A percentile compares a stretch with the other conserved stretches of the same genome.
Conservation (phyloP, 2,888 invertebrate species). For the Papilio protenor region DNA sequence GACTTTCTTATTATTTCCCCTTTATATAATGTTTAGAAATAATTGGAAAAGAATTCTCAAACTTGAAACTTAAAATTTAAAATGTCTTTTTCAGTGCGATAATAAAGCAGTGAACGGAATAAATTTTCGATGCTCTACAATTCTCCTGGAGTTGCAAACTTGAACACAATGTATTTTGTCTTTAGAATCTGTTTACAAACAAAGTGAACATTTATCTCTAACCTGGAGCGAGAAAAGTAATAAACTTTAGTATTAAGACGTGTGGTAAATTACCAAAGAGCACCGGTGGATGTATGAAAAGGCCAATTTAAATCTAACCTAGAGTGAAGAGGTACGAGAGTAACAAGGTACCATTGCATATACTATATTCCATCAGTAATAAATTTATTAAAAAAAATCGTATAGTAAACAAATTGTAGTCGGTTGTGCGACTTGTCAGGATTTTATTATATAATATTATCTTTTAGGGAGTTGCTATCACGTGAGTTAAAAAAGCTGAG, state of each 20-base stretch:
- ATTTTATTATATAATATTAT: too few species aligned
- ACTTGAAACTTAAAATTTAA: neutral
- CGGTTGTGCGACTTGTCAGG: too few species aligned
- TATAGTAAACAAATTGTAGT: too few species aligned
- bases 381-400: too few species aligned
- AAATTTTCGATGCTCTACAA: neutral
- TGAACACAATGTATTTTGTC: constrained; percentile 1
- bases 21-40: too few species aligned
- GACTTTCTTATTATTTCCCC: too few species aligned
- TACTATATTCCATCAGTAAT: neutral
- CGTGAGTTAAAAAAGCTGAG: neutral
- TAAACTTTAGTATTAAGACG: constrained; percentile 6
- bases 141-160: neutral
- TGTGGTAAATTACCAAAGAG: constrained; percentile 8
- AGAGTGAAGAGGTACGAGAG: neutral
- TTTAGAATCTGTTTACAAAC: constrained; percentile 15
- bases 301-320: neutral
- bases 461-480: too few species aligned
- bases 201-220: constrained; percentile 1
- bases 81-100: neutral
- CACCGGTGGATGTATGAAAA: neutral
- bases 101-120: neutral
- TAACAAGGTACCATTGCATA: neutral
- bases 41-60: too few species aligned
- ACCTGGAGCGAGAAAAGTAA: neutral